phyloP scores from a whole-genome alignment of 2,888 invertebrate genomes.

The Tetragonisca angustula region DNA sequence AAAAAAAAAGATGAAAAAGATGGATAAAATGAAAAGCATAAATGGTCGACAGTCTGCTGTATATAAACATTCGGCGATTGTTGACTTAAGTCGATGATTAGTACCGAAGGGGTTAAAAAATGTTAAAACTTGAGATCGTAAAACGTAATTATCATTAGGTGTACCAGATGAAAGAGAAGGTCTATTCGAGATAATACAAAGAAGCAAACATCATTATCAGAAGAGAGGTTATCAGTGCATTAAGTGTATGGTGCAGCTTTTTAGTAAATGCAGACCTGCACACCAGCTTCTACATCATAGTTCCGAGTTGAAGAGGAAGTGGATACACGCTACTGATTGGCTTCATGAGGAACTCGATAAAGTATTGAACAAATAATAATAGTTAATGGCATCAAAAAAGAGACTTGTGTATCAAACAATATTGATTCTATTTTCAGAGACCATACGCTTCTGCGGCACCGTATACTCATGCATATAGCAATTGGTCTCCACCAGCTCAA shows the following conservation, averaged over 20 bases:
- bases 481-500: conserved; percentile 96
- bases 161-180: conserved; percentile 95
- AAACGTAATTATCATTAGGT: conserved; percentile 80
- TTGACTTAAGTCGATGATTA: too few species aligned
- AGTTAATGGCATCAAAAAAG: neutral
- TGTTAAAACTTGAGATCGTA: neutral
- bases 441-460: conserved; percentile 87
- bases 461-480: conserved; percentile 95
- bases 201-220: conserved; percentile 97
- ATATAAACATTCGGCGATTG: too few species aligned
- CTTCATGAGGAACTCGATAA: conserved; percentile 97
- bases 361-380: conserved; percentile 80
- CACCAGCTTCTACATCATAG: conserved; percentile 91
- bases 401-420: neutral
- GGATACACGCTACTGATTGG: conserved; percentile 96
- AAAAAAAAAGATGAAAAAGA: too few species aligned
- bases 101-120: neutral
- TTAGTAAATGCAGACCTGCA: conserved; percentile 93
- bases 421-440: conserved; percentile 76
- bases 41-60: too few species aligned
- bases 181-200: conserved; percentile 95
- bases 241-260: conserved; percentile 96
- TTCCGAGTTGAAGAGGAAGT: conserved; percentile 92
- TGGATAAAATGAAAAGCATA: too few species aligned
- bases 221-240: conserved; percentile 98